Evolutionary conservation across 2,888 invertebrate genomes (phyloP).

Genomic region (Tetramorium bicarinatum): DNA sequence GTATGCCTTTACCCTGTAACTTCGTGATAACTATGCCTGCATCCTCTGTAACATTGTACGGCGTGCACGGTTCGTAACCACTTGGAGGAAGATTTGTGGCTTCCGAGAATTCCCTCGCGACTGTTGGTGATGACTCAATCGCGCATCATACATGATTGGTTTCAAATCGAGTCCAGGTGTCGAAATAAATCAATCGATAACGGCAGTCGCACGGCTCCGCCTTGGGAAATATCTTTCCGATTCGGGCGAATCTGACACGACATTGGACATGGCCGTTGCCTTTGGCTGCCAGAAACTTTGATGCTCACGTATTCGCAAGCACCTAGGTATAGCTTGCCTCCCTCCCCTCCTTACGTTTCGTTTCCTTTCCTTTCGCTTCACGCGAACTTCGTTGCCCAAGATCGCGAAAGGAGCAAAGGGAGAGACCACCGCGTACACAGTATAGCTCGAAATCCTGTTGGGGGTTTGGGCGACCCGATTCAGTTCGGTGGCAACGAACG

Average conservation of each 20-base stretch:
- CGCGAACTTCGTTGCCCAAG: constrained; percentile 63
- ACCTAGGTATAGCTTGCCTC: constrained; percentile 25
- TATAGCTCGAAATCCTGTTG: constrained; percentile 66
- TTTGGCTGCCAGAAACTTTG: constrained; percentile 56
- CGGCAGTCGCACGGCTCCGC: not conserved
- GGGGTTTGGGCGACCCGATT: constrained; percentile 67
- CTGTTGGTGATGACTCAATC: constrained; percentile 25
- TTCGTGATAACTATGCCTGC: constrained; percentile 25
- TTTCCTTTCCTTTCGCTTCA: constrained; percentile 57
- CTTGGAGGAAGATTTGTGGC: constrained; percentile 18
- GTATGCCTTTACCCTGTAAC: constrained; percentile 33
- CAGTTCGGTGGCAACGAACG: constrained; percentile 50
- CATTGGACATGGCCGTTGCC: constrained; percentile 38
- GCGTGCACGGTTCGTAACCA: not conserved
- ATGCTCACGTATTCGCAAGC: constrained; percentile 47
- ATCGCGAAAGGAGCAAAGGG: constrained; percentile 40
- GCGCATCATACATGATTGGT: constrained; percentile 20
- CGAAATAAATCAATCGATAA: constrained; percentile 49
- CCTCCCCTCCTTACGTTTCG: not conserved
- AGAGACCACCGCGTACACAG: constrained; percentile 38
- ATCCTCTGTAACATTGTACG: not conserved
- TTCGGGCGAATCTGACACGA: constrained; percentile 39
- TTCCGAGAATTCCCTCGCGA: constrained; percentile 9
- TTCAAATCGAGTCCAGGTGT: constrained; percentile 19
- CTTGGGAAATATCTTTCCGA: constrained; percentile 54